A percentile compares a stretch with the other conserved stretches of the same genome.
Conservation (phyloP, 2,888 invertebrate genomes). For the Calameuta idolon region DNA sequence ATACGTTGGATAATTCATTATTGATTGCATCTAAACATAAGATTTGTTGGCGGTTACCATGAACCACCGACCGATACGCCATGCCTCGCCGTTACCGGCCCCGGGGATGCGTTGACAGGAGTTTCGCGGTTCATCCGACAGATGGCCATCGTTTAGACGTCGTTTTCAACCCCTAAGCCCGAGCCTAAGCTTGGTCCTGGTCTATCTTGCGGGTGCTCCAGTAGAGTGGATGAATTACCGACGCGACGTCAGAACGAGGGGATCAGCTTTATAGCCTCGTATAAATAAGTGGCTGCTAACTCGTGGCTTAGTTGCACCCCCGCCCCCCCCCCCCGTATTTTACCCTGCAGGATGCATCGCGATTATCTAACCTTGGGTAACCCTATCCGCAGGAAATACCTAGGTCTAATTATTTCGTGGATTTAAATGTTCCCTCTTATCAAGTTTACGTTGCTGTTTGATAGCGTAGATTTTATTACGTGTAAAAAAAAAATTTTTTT, state of each 20-base stretch:
- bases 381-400: not conserved
- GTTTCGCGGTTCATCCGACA: slow-evolving; percentile 57
- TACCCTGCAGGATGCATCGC: not conserved
- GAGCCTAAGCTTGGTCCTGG: slow-evolving; percentile 20
- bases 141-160: slow-evolving; percentile 61
- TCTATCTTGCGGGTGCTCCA: slow-evolving; percentile 46
- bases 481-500: not conserved
- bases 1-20: not conserved
- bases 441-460: not conserved
- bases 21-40: not conserved
- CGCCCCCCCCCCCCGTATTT: too few species aligned
- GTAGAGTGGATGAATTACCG: slow-evolving; percentile 60
- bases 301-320: slow-evolving; percentile 17
- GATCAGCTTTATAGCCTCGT: slow-evolving; percentile 36
- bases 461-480: not conserved
- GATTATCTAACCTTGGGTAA: not conserved
- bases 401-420: not conserved
- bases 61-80: slow-evolving; percentile 63
- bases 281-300: slow-evolving; percentile 43
- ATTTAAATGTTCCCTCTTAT: not conserved
- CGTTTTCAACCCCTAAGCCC: slow-evolving; percentile 57
- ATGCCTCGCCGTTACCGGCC: slow-evolving; percentile 57
- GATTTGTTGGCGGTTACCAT: slow-evolving; percentile 42
- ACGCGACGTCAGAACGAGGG: slow-evolving; percentile 47
- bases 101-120: slow-evolving; percentile 47